Evolutionary conservation across 2,888 invertebrate genomes (phyloP).

Genomic region (Agrotis ipsilon): DNA sequence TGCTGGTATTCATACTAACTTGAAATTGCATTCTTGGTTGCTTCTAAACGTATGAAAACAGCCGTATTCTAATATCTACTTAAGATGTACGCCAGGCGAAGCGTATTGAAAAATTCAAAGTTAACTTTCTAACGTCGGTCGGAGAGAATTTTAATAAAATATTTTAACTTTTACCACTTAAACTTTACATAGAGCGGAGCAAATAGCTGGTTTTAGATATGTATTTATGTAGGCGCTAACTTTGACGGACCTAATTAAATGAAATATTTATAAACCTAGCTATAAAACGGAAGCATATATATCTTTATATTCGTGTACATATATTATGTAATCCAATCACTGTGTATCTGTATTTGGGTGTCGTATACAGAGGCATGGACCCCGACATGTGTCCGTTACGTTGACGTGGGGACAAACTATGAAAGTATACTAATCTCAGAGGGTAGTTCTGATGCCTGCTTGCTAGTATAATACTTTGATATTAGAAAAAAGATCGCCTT

Average conservation of each 20-base stretch:
- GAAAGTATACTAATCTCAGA: slow-evolving; percentile 56
- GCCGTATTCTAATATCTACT: slow-evolving; percentile 47
- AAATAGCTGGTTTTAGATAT: slow-evolving; percentile 57
- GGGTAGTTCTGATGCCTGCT: slow-evolving; percentile 46
- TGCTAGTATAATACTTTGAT: slow-evolving; percentile 27
- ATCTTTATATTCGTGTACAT: not conserved
- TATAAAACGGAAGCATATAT: slow-evolving; percentile 15
- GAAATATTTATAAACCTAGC: slow-evolving; percentile 29
- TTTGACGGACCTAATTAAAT: slow-evolving; percentile 59
- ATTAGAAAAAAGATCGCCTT: slow-evolving; percentile 8
- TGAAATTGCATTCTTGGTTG: slow-evolving; percentile 53
- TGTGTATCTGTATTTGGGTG: slow-evolving; percentile 28
- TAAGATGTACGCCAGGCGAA: slow-evolving; percentile 32
- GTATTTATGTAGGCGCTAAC: slow-evolving; percentile 53
- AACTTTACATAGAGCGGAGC: slow-evolving; percentile 42
- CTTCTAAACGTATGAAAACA: slow-evolving; percentile 40
- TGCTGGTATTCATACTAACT: slow-evolving; percentile 40
- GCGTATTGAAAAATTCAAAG: slow-evolving; percentile 58
- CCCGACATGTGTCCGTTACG: slow-evolving; percentile 57
- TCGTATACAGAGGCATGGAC: slow-evolving; percentile 30
- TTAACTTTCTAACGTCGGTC: slow-evolving; percentile 50
- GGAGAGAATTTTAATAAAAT: slow-evolving; percentile 56
- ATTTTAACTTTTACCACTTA: slow-evolving; percentile 51
- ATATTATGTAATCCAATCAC: slow-evolving; percentile 10
- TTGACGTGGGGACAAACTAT: slow-evolving; percentile 53